Percentiles rank a stretch among this genome's conserved stretches.
Conservation (phyloP, 2,797 vertebrate genomes). For the Hemitrygon akajei region DNA sequence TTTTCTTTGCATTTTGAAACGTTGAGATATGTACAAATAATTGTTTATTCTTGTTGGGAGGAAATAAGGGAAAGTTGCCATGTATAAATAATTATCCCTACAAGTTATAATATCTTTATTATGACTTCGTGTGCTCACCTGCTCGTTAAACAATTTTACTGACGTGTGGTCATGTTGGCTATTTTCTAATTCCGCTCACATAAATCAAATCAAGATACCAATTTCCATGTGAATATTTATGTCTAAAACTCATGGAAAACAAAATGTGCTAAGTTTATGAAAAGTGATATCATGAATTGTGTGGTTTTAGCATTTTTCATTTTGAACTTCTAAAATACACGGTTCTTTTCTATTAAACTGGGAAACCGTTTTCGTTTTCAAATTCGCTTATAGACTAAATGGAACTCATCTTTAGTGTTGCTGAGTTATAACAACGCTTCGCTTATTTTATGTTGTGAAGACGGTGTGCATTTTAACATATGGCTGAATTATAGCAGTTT, state of each 20-base stretch:
- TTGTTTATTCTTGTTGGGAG: not conserved
- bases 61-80: not conserved
- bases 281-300: not conserved
- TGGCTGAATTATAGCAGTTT: not conserved
- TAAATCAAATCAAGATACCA: not conserved
- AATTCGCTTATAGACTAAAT: not conserved
- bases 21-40: not conserved
- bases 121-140: not conserved
- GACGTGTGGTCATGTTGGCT: not conserved
- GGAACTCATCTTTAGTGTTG: not conserved
- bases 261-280: not conserved
- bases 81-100: not conserved
- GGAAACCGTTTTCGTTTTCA: not conserved
- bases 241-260: not conserved
- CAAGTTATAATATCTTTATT: not conserved
- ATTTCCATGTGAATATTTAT: not conserved
- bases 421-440: not conserved
- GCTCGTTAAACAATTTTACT: not conserved
- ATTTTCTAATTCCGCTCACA: not conserved
- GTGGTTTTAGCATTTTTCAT: not conserved
- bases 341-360: not conserved
- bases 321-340: too few relatives aligned
- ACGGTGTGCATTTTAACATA: not conserved
- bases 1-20: not conserved
- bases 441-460: not conserved